Evolutionary conservation across 1,140 invertebrate genomes (phyloP).

Genomic region (Patella vulgata): DNA sequence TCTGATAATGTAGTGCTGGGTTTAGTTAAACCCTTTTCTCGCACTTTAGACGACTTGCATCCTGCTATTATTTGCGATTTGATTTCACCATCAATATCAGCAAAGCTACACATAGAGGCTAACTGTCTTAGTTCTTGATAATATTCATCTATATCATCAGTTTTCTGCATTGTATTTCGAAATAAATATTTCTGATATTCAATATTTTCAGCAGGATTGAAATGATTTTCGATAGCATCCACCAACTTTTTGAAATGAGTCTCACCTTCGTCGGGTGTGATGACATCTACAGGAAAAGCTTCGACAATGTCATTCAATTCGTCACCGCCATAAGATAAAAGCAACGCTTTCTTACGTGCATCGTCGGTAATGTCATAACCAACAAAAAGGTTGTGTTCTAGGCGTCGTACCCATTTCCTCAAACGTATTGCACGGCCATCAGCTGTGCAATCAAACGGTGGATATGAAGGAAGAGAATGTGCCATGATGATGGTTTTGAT

Average conservation of each 20-base stretch:
- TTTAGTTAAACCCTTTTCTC: neutral
- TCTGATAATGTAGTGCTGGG: neutral
- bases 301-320: conserved; percentile 8
- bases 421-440: neutral
- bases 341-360: neutral
- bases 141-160: neutral
- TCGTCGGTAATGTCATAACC: neutral
- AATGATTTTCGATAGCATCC: conserved; percentile 1
- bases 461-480: no score
- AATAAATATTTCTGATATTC: conserved; percentile 4
- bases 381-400: conserved; percentile 5
- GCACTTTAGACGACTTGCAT: conserved; percentile 3
- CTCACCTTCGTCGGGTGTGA: neutral
- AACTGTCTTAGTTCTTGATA: neutral
- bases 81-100: neutral
- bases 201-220: neutral
- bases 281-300: neutral
- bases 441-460: no score
- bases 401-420: neutral
- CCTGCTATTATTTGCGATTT: conserved; percentile 3
- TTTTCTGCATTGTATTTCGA: neutral
- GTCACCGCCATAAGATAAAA: conserved; percentile 1
- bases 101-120: neutral
- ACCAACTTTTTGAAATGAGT: neutral
- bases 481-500: no score